Conservation (phyloP, 1,140 invertebrate genomes). For the Drosophila guanche region DNA sequence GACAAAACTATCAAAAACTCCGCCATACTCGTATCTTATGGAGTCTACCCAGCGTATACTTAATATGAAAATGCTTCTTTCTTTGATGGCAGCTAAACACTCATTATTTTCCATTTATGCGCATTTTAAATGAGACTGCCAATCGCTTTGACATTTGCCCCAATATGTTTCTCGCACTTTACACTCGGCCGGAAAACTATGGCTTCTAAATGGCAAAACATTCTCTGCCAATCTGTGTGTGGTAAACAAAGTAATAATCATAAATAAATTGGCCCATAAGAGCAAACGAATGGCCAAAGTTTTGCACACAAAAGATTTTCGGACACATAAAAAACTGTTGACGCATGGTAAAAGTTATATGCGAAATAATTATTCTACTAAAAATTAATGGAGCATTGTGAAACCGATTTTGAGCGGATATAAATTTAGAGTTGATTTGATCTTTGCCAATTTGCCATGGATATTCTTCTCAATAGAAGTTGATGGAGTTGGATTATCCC, state of each 20-base stretch:
- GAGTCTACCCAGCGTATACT: slow-evolving; percentile 32
- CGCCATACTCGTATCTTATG: slow-evolving; percentile 21
- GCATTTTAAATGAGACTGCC: slow-evolving; percentile 45
- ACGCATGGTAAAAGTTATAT: slow-evolving; percentile 17
- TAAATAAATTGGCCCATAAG: slow-evolving; percentile 52
- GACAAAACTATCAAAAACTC: slow-evolving; percentile 45
- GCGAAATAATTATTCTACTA: slow-evolving; percentile 16
- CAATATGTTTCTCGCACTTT: slow-evolving; percentile 23
- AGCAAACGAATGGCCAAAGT: slow-evolving; percentile 55
- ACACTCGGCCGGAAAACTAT: slow-evolving; percentile 14
- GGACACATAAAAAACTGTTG: slow-evolving; percentile 38
- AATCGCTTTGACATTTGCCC: background rate
- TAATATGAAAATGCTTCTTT: slow-evolving; percentile 17
- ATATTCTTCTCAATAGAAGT: too few species aligned
- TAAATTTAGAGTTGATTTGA: background rate
- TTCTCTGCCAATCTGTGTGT: slow-evolving; percentile 44
- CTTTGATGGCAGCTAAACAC: slow-evolving; percentile 25
- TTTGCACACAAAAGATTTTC: slow-evolving; percentile 22
- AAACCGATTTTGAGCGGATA: background rate
- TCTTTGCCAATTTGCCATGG: too few species aligned
- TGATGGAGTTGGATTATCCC: too few species aligned
- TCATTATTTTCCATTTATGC: slow-evolving; percentile 53
- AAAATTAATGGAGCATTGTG: slow-evolving; percentile 8
- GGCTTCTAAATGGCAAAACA: background rate
- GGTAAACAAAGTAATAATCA: slow-evolving; percentile 66